Conservation (phyloP, 1,140 invertebrate genomes). For the Thereuonema tuberculata region DNA sequence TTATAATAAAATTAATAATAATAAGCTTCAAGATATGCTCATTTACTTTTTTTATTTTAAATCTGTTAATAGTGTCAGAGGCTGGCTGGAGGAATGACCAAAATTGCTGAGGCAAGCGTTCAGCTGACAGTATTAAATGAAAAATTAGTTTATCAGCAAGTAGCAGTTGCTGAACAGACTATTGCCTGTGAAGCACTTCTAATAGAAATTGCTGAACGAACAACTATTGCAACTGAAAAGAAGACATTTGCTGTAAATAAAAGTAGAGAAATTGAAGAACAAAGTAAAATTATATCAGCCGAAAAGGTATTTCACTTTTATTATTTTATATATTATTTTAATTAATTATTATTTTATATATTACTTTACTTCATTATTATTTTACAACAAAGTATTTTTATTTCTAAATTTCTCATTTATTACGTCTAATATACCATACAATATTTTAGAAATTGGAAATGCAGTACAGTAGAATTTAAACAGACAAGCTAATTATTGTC, state of each 20-base stretch:
- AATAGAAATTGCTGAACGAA: conserved; percentile 41
- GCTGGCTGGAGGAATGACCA: conserved; percentile 50
- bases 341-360: too few species aligned
- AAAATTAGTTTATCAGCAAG: conserved; percentile 56
- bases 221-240: conserved; percentile 51
- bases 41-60: too few species aligned
- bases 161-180: conserved; percentile 58
- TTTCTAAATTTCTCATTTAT: too few species aligned
- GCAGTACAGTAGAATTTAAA: too few species aligned
- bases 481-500: too few species aligned
- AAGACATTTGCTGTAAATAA: conserved; percentile 60
- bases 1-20: too few species aligned
- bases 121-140: conserved; percentile 56
- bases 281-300: conserved; percentile 54
- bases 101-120: conserved; percentile 61
- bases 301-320: conserved; percentile 56
- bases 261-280: conserved; percentile 59
- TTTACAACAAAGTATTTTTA: too few species aligned
- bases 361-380: too few species aligned
- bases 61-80: conserved; percentile 46
- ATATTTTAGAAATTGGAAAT: too few species aligned
- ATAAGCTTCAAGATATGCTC: too few species aligned
- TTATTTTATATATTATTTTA: too few species aligned
- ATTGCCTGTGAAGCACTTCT: conserved; percentile 55
- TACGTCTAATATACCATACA: too few species aligned